Percentiles rank a stretch among this genome's conserved stretches.
These are phyloP conservation scores for Heliconius cydno DNA, from an alignment of 2,888 invertebrate genomes.

Conservation along the genomic window DNA sequence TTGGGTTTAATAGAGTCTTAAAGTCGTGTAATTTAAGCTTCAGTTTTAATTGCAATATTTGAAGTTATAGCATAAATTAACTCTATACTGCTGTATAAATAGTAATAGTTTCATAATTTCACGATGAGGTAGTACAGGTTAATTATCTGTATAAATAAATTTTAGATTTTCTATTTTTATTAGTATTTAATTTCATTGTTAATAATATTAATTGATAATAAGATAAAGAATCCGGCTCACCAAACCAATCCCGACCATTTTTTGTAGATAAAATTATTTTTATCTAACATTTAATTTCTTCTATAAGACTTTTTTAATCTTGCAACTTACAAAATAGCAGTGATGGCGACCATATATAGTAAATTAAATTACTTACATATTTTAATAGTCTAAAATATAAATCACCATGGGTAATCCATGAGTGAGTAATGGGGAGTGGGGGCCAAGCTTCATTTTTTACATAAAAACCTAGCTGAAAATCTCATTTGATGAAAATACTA, in stretches of 20 bases:
- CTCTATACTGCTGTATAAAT: neutral
- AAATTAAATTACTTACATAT: too few species aligned
- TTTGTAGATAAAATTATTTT: too few species aligned
- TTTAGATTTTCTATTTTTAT: neutral
- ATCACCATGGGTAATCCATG: neutral
- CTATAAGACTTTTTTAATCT: too few species aligned
- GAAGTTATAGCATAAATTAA: neutral
- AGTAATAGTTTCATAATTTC: neutral
- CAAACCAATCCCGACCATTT: too few species aligned
- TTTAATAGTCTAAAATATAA: too few species aligned
- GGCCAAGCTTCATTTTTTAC: neutral
- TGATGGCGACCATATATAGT: too few species aligned
- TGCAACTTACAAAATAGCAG: too few species aligned
- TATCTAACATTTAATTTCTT: too few species aligned
- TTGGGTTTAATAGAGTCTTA: constrained; percentile 2
- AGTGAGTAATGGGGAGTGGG: neutral
- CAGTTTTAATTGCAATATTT: constrained; percentile 12
- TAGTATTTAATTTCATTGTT: neutral
- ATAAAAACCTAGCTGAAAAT: neutral
- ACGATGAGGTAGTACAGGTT: neutral
- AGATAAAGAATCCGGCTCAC: too few species aligned
- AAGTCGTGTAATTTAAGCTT: neutral
- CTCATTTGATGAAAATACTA: neutral
- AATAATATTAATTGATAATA: neutral
- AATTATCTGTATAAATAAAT: neutral